Evolutionary conservation across 2,888 invertebrate genomes (phyloP), one percentile per base, ranked within the genome.

Genomic region (Dioctria linearis): DNA sequence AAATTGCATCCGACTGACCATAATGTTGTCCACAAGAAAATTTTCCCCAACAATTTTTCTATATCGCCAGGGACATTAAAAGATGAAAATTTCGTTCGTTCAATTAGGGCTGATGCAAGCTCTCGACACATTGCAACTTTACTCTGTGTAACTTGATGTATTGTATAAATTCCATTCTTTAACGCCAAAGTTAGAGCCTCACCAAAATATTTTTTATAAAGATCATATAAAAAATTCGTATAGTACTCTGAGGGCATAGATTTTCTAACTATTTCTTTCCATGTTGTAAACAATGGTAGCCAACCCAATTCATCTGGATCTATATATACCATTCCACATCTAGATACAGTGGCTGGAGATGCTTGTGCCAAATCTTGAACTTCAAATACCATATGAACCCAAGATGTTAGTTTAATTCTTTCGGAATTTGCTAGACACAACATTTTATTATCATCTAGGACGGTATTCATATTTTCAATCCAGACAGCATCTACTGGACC

Each of bases 381-480:
- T 90, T 95, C 95, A 87, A 97, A 97, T 37, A 97, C 88, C 96
- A 97, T 96, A 85, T 96, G 96, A 0, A 97, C 95, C 89, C 94
- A 95, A 0, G 95, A 94, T 0, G 96, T 95, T 42, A 97, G 91
- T 88, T 96, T 96, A 82, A 97, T 97, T 82, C 96, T 91, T 88
- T 96, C 97, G 0, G 96, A 96, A 90, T 97, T 97, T 2, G 96
- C 96, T 54, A 97, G 90, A 85, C 97, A 97, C 54, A 97, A 88
- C 96, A 97, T 96, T 90, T 97, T 97, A 87, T 97, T 97, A 86
- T 97, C 97, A 86, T 97, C 97, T 5, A 97, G 90, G 0, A 96
- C 96, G 0, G 97, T 96, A 88, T 97, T 97, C 92, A 97, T 93
- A 86, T 96, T 97, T 88, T 97, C 97, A 83, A 97, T 97, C 97